These are phyloP conservation scores for Chromobotia macracanthus DNA, from an alignment of 2,797 vertebrate genomes.

Conservation along the genomic window DNA sequence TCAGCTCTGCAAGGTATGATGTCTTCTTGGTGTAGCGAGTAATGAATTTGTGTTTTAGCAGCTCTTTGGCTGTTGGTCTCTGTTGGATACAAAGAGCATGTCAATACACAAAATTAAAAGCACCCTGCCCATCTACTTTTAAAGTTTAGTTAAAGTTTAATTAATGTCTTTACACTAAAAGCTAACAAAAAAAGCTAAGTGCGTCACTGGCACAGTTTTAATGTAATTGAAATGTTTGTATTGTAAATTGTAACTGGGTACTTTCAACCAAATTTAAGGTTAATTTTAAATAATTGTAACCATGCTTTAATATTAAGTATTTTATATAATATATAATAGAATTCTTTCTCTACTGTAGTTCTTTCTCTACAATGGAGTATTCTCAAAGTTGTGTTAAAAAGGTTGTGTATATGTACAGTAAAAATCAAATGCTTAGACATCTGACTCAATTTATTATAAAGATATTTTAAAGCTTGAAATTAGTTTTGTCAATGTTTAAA, in stretches of 20 bases:
- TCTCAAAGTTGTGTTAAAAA: too few species aligned
- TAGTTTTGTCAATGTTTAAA: too few species aligned
- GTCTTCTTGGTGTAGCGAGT: slow-evolving; percentile 89
- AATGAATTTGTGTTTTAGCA: slow-evolving; percentile 89
- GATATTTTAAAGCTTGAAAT: too few species aligned
- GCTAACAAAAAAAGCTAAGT: background rate
- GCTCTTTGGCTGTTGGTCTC: slow-evolving; percentile 86
- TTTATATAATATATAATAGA: too few species aligned
- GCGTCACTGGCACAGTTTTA: background rate
- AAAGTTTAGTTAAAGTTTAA: slow-evolving; percentile 1
- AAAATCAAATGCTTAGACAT: too few species aligned
- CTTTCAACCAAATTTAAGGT: too few species aligned
- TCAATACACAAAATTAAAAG: background rate
- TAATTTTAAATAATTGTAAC: background rate
- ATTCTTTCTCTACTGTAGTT: too few species aligned
- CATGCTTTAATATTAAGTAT: background rate
- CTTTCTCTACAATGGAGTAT: too few species aligned
- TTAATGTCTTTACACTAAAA: background rate
- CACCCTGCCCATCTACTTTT: background rate
- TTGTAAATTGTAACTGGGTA: background rate
- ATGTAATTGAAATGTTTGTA: background rate
- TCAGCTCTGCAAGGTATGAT: slow-evolving; percentile 85
- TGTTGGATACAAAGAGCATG: slow-evolving; percentile 55
- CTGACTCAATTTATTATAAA: too few species aligned
- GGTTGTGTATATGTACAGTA: too few species aligned